Evolutionary conservation across 2,113 vertebrate genomes (phyloP), one percentile per base, ranked within the genome.

Genomic region (Sylvilagus bachmani): DNA sequence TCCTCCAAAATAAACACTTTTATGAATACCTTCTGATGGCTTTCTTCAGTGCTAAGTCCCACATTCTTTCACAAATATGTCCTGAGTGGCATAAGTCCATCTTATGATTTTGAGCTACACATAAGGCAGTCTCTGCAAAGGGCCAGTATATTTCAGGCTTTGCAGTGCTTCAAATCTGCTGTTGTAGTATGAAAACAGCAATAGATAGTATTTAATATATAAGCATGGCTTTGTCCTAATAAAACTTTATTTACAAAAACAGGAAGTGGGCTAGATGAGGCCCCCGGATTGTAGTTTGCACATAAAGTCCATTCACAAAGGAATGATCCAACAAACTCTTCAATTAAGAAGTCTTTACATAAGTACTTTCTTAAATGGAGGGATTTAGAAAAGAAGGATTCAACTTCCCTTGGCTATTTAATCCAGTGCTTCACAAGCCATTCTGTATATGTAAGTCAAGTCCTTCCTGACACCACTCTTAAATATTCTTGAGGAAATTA

Each of bases 201-300:
- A 29, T 5, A 82, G 70, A 74, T 49, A 73, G 75, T 51, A 83
- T 10, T 58, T 93, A 61, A 79, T 85, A 27, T 81, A 90, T 78
- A 31, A 58, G 16, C 36, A 62, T 82, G 64, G 25, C 25, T 89
- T 27, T 67, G 27, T 94, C 74, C 31, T 29, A 93, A 74, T 70
- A 93, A 86, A 96, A 78, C 58, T 94, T 96, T 94, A 97, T 86
- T 95, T 92, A 66, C 2, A 81, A 96, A 90, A 71, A 27, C 29
- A 89, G 51, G 21, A 82, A 69, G 4, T 55, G 2, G 38, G 8
- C 14, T 82, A 62, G 10, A 75, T 71, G 86, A 77, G 9, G 49
- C 14, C 4, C n/a, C 33, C 7, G 27, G 51, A 12, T 3, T 13
- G 6, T 44, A 53, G 24, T 67, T 83, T 80, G 24, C 44, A 44